Base-by-base conservation (phyloP, 2,113 vertebrate species). In the Tiliqua scincoides region DNA sequence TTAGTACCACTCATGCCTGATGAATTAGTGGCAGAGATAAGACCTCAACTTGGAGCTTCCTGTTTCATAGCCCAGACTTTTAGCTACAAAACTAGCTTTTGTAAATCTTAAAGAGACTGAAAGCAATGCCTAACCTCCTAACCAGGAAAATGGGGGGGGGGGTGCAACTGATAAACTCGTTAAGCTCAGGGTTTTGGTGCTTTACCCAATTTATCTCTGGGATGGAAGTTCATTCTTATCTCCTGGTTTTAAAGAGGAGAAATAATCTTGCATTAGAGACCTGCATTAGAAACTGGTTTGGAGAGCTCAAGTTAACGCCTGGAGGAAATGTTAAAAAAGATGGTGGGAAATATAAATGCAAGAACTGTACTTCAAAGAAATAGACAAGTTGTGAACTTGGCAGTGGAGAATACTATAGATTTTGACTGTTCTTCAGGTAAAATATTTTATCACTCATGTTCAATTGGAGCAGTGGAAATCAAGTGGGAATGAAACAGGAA, bases 391-490 rank as follows among this genome's bases (percentile, higher is more conserved):
- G 32, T n/a, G n/a, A 71, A 67, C 17, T 17, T 68, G 70, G 5
- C 35, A 87, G 61, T 17, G 7, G 61, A 1, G 15, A 20, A 1
- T 18, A 59, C 23, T 79, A 71, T 11, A 88, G 63, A 17, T 25
- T n/a, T n/a, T 82, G 25, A 3, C 30, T 79, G 20, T 20, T 0
- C 67, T 63, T 21, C 25, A 82, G 18, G 84, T 0, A 14, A 63
- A 43, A 48, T 63, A 9, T 83, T 61, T 83, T 59, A 30, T 72
- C 32, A n/a, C 62, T 68, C 57, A 61, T 68, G 48, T 77, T 85
- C 63, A 85, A 77, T 85, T 70, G 70, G 77, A 71, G 71, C 11
- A 78, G 52, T 12, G 52, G 37, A 89, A 88, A 83, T 2, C 1
- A 2, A 1, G 14, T 54, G 21, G 79, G 62, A 83, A 80, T 52